Percentiles rank a stretch among this genome's conserved stretches.
Conservation (phyloP, 2,113 vertebrate species). For the Triplophysa siluroides region DNA sequence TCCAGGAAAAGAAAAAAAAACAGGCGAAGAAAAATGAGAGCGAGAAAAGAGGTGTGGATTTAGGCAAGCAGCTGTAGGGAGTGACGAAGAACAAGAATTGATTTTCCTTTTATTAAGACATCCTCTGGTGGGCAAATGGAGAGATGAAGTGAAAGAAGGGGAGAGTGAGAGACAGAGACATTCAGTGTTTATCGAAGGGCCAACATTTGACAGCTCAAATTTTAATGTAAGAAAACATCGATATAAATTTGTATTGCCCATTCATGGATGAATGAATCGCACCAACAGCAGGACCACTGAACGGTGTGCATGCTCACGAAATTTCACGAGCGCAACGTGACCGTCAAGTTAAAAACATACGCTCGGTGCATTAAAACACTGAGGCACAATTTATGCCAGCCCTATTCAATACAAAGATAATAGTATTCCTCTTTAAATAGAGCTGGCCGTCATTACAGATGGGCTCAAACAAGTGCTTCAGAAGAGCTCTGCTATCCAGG, state of each 20-base stretch:
- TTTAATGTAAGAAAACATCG: no score
- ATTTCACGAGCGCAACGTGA: neutral
- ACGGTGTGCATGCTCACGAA: neutral
- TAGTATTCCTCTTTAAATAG: neutral
- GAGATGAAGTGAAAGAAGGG: neutral
- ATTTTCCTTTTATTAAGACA: slow-evolving; percentile 74
- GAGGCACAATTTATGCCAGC: neutral
- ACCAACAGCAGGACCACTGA: neutral
- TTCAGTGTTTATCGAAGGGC: slow-evolving; percentile 70
- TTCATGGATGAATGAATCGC: neutral
- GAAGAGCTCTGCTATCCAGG: slow-evolving; percentile 17
- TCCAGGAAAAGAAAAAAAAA: slow-evolving; percentile 61
- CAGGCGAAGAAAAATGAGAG: slow-evolving; percentile 65
- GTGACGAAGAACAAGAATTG: slow-evolving; percentile 73
- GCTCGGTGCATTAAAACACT: neutral
- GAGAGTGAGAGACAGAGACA: slow-evolving; percentile 67
- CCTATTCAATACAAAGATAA: neutral
- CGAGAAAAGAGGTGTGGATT: slow-evolving; percentile 69
- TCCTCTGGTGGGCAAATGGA: slow-evolving; percentile 65
- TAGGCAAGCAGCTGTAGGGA: slow-evolving; percentile 70
- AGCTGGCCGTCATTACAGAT: slow-evolving; percentile 57
- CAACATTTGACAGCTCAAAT: slow-evolving; percentile 59
- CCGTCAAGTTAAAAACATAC: neutral
- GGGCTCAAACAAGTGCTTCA: slow-evolving; percentile 51
- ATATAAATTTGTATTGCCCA: no score